phyloP scores from a whole-genome alignment of 2,113 vertebrate genomes.

The Loxodonta africana region DNA sequence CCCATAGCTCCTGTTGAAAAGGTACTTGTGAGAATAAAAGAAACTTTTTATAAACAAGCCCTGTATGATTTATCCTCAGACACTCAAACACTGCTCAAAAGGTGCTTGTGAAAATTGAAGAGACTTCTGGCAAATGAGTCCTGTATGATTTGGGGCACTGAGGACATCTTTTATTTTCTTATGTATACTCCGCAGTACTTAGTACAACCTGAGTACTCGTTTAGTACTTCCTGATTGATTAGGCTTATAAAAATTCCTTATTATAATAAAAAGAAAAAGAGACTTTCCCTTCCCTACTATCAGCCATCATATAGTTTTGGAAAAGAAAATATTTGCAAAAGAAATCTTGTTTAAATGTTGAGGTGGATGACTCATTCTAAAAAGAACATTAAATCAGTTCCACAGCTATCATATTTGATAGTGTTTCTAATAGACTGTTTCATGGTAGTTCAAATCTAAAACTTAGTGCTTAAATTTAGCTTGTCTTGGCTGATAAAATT shows the following conservation, averaged over 20 bases:
- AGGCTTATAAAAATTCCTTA: neutral
- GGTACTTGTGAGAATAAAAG: neutral
- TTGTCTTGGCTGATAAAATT: neutral
- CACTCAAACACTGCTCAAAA: neutral
- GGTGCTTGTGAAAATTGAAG: neutral
- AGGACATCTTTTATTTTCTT: conserved; percentile 21
- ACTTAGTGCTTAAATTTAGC: neutral
- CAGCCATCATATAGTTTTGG: neutral
- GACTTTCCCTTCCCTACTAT: neutral
- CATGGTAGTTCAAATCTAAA: neutral
- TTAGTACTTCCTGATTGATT: neutral
- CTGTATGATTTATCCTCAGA: neutral
- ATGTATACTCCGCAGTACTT: neutral
- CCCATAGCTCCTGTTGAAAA: neutral
- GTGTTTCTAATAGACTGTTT: neutral
- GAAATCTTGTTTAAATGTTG: neutral
- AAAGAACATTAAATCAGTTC: neutral
- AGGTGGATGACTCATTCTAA: neutral
- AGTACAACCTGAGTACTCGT: neutral
- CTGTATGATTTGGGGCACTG: neutral
- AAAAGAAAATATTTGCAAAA: conserved; percentile 18
- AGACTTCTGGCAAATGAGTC: neutral
- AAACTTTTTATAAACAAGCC: neutral
- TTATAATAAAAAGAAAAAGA: neutral
- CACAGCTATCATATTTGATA: neutral